Evolutionary conservation across 2,113 vertebrate genomes (phyloP).

Genomic region (Anguilla rostrata): DNA sequence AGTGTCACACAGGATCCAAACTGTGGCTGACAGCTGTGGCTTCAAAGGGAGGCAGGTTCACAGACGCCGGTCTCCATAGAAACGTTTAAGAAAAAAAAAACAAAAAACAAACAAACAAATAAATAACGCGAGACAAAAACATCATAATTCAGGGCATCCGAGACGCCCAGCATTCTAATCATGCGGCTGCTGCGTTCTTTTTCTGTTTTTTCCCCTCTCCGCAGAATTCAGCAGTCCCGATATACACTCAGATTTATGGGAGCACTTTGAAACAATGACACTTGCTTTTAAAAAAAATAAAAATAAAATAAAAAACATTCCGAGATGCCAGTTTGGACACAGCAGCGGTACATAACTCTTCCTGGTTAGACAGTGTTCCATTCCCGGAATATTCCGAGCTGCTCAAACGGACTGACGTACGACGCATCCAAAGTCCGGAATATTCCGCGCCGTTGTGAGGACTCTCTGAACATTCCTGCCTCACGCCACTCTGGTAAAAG

Average conservation of each 20-base stretch:
- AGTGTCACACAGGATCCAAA: neutral
- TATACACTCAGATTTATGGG: too few relatives aligned
- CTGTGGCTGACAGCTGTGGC: neutral
- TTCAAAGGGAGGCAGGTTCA: neutral
- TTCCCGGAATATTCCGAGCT: neutral
- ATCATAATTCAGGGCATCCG: too few relatives aligned
- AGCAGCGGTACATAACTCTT: neutral
- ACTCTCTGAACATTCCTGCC: neutral
- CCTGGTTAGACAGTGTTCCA: neutral
- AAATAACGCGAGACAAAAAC: neutral
- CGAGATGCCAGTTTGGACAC: conserved; percentile 1
- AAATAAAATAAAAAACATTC: neutral
- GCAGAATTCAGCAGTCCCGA: too few relatives aligned
- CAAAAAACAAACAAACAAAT: neutral
- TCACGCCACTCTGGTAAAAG: neutral
- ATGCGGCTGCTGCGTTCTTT: too few relatives aligned
- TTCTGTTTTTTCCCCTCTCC: too few relatives aligned
- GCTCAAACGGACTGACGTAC: neutral
- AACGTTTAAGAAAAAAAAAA: neutral
- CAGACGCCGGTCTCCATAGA: neutral
- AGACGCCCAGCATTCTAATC: too few relatives aligned
- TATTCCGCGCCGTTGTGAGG: conserved; percentile 1
- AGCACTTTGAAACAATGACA: too few relatives aligned
- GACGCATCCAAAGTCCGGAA: neutral
- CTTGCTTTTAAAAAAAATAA: too few relatives aligned